Evolutionary conservation across 2,888 invertebrate genomes (phyloP).

Genomic region (Raillietiella orientalis): DNA sequence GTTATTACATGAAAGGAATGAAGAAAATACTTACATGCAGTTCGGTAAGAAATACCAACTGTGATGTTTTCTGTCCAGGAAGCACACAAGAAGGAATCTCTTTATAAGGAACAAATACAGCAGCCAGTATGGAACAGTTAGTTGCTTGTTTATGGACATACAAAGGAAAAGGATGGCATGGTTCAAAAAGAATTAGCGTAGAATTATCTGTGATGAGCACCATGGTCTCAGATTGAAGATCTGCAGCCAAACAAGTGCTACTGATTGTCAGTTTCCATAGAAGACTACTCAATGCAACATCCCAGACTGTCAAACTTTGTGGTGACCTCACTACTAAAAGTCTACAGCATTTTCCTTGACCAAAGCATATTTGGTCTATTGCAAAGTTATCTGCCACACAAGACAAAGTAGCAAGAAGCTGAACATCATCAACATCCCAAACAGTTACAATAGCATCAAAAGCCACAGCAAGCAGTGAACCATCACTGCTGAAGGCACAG

Average conservation of each 20-base stretch:
- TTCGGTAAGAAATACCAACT: slow-evolving; percentile 24
- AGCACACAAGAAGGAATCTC: slow-evolving; percentile 14
- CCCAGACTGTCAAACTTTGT: slow-evolving; percentile 30
- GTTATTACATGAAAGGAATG: slow-evolving; percentile 5
- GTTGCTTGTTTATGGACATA: slow-evolving; percentile 20
- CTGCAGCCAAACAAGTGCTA: slow-evolving; percentile 18
- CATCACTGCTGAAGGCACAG: slow-evolving; percentile 35
- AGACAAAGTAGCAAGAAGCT: slow-evolving; percentile 22
- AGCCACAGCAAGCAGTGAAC: slow-evolving; percentile 34
- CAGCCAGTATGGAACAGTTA: slow-evolving; percentile 14
- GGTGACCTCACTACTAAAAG: slow-evolving; percentile 22
- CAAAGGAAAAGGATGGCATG: slow-evolving; percentile 8
- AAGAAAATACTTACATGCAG: slow-evolving; percentile 17
- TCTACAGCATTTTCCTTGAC: slow-evolving; percentile 20
- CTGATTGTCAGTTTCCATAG: slow-evolving; percentile 27
- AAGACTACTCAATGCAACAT: slow-evolving; percentile 29
- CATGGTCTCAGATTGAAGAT: slow-evolving; percentile 28
- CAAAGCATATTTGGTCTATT: slow-evolving; percentile 21
- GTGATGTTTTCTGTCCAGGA: slow-evolving; percentile 25
- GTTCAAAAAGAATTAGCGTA: slow-evolving; percentile 20
- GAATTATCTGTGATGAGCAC: slow-evolving; percentile 27
- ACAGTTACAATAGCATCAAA: slow-evolving; percentile 30
- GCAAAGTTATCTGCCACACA: no score
- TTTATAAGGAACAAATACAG: slow-evolving; percentile 22
- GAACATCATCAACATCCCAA: slow-evolving; percentile 25